Base-by-base conservation (phyloP, 2,888 invertebrate species). In the Pachycephus smyrnensis region DNA sequence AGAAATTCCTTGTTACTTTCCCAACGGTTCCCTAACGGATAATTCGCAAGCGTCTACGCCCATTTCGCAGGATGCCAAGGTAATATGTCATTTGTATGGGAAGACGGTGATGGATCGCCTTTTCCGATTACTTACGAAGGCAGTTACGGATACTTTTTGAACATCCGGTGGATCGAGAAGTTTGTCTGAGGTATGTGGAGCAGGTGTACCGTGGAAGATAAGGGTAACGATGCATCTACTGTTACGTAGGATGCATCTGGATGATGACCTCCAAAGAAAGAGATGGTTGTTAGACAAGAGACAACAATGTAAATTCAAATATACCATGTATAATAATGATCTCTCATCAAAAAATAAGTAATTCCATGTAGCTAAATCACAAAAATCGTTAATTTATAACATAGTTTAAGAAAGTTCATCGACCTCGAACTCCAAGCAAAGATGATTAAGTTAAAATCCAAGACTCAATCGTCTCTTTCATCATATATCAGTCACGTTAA, bases 221-320 rank as follows among this genome's bases (percentile, higher is more conserved):
- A 81, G 80, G 85, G 82, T 84, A 84, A 84, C 79, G 83, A 78
- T 75, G 79, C 81, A 73, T 77, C 75, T 77, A 75, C 78, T 71
- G 15, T 71, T 71, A 32, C 71, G 33, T 31, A 31, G 31, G 33
- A 71, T 71, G 71, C 71, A 71, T 69, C 75, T 75, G 75, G 75
- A 75, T 77, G 40, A 73, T n/a, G 73, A 73, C 73, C 75, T 79
- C 79, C 55, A 69, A 68, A 68, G 71, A 37, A 76, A 23, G 6
- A 23, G 55, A 55, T 9, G 23, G 23, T 23, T 55, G 55, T 55
- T 23, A 23, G 23, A 55, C 23, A 23, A 55, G 23, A 55, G 23
- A 55, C 23, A 9, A 55, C 23, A 55, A 23, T 55, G 55, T 23
- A 23, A 55, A 55, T 2, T 55, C 55, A 23, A 55, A 55, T 55